A percentile compares a stretch with the other conserved stretches of the same genome.
Conservation (phyloP, 2,113 vertebrate species). For the Pseudorectes ferrugineus region DNA sequence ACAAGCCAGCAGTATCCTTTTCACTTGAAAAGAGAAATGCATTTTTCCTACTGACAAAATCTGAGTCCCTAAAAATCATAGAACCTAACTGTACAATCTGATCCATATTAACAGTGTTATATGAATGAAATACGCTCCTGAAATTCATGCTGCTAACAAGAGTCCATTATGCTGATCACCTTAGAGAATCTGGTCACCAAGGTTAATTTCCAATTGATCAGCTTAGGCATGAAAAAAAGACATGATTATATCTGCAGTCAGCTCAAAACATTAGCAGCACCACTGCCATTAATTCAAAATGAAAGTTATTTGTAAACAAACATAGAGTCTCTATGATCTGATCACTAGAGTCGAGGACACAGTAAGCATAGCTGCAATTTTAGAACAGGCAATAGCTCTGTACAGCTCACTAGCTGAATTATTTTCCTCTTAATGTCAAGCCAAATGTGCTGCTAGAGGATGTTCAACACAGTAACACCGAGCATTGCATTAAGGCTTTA, state of each 20-base stretch:
- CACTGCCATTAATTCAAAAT: neutral
- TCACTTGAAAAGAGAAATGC: neutral
- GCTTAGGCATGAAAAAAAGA: neutral
- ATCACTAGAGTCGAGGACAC: neutral
- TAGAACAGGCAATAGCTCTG: neutral
- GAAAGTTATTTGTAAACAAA: neutral
- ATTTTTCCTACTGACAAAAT: neutral
- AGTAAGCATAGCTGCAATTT: neutral
- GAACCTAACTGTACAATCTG: neutral
- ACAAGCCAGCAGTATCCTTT: neutral
- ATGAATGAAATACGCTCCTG: neutral
- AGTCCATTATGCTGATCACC: neutral
- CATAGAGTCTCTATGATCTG: neutral
- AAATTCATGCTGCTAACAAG: neutral
- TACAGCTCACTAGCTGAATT: neutral
- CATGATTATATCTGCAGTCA: neutral
- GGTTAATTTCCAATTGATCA: neutral
- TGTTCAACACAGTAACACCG: neutral
- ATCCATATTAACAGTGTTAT: neutral
- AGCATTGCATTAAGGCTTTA: neutral
- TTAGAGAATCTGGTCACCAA: neutral
- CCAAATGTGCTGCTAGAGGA: neutral
- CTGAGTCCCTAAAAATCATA: neutral
- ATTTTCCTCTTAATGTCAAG: neutral
- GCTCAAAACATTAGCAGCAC: neutral